phyloP scores from a whole-genome alignment of 2,797 vertebrate species.

The Cottoperca gobio region DNA sequence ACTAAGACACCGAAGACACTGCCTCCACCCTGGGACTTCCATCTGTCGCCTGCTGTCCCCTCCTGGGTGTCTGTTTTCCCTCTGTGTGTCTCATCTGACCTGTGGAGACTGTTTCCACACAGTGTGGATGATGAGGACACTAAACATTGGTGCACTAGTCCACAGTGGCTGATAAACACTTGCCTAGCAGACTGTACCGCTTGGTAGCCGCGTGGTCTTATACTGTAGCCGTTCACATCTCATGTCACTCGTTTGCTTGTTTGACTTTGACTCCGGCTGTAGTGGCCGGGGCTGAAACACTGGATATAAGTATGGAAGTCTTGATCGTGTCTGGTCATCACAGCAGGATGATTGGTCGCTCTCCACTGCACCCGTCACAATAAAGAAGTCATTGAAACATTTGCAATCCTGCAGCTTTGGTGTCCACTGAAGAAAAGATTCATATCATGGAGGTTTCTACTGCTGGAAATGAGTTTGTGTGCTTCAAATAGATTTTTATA shows the following conservation, averaged over 20 bases:
- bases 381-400: constrained; percentile 10
- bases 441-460: neutral
- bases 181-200: neutral
- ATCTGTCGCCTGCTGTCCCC: constrained; percentile 44
- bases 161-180: constrained; percentile 18
- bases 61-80: constrained; percentile 35
- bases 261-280: constrained; percentile 26
- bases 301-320: constrained; percentile 21
- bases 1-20: constrained; percentile 70
- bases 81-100: constrained; percentile 58
- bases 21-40: constrained; percentile 65
- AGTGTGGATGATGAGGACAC: constrained; percentile 38
- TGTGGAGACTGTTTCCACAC: constrained; percentile 38
- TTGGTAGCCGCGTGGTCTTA: constrained; percentile 18
- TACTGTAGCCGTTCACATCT: constrained; percentile 20
- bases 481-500: constrained; percentile 17
- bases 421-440: constrained; percentile 26
- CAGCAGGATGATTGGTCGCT: neutral
- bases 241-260: constrained; percentile 11
- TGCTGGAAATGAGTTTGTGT: constrained; percentile 19
- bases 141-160: neutral
- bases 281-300: constrained; percentile 17
- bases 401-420: constrained; percentile 20
- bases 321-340: neutral
- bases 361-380: constrained; percentile 17